phyloP scores from a whole-genome alignment of 2,113 vertebrate species.

The Orientallactaga bullata region DNA sequence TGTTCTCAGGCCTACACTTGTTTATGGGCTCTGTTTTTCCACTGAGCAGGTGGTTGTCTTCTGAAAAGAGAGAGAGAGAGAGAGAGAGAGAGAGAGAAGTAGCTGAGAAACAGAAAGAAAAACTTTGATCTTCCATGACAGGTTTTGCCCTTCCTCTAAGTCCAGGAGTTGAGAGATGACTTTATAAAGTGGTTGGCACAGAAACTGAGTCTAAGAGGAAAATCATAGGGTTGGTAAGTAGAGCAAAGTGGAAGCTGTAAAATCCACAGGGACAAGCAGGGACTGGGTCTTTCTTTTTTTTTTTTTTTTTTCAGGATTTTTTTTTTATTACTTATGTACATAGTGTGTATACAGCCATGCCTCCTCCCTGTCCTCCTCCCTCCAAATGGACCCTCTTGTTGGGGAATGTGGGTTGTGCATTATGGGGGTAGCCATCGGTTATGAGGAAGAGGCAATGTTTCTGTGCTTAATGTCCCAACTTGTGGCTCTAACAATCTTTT shows the following conservation, averaged over 20 bases:
- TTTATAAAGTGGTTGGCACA: background rate
- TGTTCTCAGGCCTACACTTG: background rate
- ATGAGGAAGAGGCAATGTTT: too few species aligned
- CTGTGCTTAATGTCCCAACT: too few species aligned
- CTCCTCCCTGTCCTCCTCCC: too few species aligned
- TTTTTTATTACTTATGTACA: too few species aligned
- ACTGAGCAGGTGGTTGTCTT: background rate
- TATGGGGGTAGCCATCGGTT: too few species aligned
- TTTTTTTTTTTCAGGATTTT: too few species aligned
- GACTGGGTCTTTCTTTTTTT: background rate
- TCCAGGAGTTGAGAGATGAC: background rate
- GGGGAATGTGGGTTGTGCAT: too few species aligned
- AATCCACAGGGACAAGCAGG: background rate
- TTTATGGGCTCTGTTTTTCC: slow-evolving; percentile 6
- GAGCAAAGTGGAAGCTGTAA: background rate
- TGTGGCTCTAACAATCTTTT: too few species aligned
- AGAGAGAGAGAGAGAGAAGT: background rate
- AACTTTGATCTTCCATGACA: background rate
- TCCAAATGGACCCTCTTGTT: too few species aligned
- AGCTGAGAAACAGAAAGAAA: background rate
- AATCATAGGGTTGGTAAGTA: background rate
- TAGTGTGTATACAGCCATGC: too few species aligned
- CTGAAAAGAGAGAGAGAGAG: background rate
- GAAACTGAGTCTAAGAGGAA: background rate
- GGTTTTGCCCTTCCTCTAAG: background rate